Evolutionary conservation across 2,797 vertebrate genomes (phyloP), one percentile per base, ranked within the genome.

Genomic region (Melanotaenia maccullochi): DNA sequence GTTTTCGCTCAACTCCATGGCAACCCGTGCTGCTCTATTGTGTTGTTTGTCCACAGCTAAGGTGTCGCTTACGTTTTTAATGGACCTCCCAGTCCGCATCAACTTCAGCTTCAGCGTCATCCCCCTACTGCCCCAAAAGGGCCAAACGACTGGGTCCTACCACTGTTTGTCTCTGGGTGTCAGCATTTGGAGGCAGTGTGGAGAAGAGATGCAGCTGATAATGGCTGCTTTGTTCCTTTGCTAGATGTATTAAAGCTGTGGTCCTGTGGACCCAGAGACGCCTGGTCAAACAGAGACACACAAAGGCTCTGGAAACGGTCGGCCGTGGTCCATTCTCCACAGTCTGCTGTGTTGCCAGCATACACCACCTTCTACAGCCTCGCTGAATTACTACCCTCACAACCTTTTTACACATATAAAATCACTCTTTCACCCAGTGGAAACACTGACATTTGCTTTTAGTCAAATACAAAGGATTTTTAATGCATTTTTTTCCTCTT

Each of bases 221-320:
- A 92, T 90, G 83, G 85, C 81, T 55, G 91, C 92, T 93, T 92
- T 93, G 93, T 93, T 92, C 85, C 82, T 80, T 65, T 65, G 85
- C 86, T 89, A 33, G 82, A 88, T 86, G 85, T 88, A 87, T 88
- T 73, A 82, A 83, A 82, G 82, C 87, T 64, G 83, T 85, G 82
- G 88, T 90, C 88, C 79, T 86, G 90, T 90, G 91, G 90, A 90
- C 89, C 89, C 75, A 85, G 90, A 92, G 92, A 91, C 91, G 92
- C 91, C 92, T 93, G 90, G 91, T 93, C 91, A 93, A 93, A 93
- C 91, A 93, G 90, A 92, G 88, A 82, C 84, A 85, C 87, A 93
- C 91, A 93, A 93, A 89, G 81, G 84, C 85, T 79, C 79, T 87
- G 89, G 86, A 89, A 91, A 87, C 66, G 73, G 76, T 85, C 81